Base-by-base conservation (phyloP, 2,797 vertebrate genomes). In the Mormyrops attenuatus region DNA sequence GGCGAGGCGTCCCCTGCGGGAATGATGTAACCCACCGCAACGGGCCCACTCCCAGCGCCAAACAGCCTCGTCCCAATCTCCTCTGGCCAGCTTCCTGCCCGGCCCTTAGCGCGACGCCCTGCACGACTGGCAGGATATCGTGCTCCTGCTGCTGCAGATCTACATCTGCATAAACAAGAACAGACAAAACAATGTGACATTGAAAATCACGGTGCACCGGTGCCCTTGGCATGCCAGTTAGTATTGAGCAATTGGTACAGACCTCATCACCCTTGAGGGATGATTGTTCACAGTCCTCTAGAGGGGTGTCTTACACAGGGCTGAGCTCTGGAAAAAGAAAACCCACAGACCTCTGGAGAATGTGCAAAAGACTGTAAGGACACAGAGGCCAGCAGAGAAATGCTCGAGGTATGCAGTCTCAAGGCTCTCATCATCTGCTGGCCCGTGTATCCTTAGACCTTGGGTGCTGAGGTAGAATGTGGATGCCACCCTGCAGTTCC, bases 101-200 rank as follows among this genome's bases (percentile, higher is more conserved):
- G 90, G 88, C 85, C 91, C 90, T 85, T 91, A 91, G 94, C 93
- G 93, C 60, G 92, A 92, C 91, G 95, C 95, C 94, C 95, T 93
- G 94, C 95, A 95, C 96, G 1, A 97, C 96, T 95, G 95, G 96
- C 97, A 98, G 97, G 97, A 97, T 96, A 95, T 97, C 96, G 97
- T 96, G 97, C 96, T 97, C 97, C 96, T 96, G 95, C 95, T 92
- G 6, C 95, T 92, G 17, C 97, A 96, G 96, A 97, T 97, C 97
- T 97, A 97, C 96, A 97, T 97, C 97, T 96, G 97, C 97, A 97
- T 97, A 98, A 98, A 98, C 97, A 97, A 94, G 89, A 93, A 93
- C 93, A 96, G 96, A 96, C 96, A 93, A 96, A 98, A 98, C 97
- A 98, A 98, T 98, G 96, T 96, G 94, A 91, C 92, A 96, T 95